phyloP scores from a whole-genome alignment of 2,113 vertebrate genomes.

The Madoqua kirkii region DNA sequence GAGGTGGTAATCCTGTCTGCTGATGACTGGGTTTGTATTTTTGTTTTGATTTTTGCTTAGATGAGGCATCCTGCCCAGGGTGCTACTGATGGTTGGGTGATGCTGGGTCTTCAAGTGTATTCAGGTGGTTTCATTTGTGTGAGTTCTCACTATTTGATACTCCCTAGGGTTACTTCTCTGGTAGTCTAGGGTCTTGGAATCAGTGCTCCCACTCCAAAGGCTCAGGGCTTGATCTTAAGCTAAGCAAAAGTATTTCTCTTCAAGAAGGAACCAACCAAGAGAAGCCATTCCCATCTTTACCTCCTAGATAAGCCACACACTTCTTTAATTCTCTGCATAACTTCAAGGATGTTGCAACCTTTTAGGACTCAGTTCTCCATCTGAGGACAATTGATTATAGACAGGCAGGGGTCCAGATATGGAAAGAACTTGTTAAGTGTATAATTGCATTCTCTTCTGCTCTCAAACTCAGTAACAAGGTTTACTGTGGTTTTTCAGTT shows the following conservation, averaged over 20 bases:
- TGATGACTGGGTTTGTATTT: not conserved
- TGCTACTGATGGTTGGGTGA: not conserved
- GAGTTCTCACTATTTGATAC: not conserved
- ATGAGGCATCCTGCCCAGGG: not conserved
- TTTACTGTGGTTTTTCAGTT: not conserved
- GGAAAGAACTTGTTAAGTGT: not conserved
- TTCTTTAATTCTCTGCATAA: not conserved
- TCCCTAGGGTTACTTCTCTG: not conserved
- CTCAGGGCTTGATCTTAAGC: not conserved
- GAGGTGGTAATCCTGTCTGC: not conserved
- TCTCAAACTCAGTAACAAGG: not conserved
- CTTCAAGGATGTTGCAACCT: not conserved
- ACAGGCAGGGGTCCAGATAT: not conserved
- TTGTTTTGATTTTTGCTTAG: not conserved
- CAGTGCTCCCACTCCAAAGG: not conserved
- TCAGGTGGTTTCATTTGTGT: not conserved
- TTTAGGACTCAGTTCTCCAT: constrained; percentile 32
- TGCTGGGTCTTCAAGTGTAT: not conserved
- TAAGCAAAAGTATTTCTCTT: not conserved
- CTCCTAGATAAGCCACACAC: not conserved
- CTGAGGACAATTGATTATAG: not conserved
- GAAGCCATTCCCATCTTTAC: not conserved
- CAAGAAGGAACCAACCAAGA: not conserved
- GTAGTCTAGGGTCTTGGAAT: not conserved
- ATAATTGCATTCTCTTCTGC: not conserved